A percentile compares a stretch with the other conserved stretches of the same genome.
Evolutionary conservation across 2,113 vertebrate species (phyloP).

Genomic region (Otolemur garnettii): DNA sequence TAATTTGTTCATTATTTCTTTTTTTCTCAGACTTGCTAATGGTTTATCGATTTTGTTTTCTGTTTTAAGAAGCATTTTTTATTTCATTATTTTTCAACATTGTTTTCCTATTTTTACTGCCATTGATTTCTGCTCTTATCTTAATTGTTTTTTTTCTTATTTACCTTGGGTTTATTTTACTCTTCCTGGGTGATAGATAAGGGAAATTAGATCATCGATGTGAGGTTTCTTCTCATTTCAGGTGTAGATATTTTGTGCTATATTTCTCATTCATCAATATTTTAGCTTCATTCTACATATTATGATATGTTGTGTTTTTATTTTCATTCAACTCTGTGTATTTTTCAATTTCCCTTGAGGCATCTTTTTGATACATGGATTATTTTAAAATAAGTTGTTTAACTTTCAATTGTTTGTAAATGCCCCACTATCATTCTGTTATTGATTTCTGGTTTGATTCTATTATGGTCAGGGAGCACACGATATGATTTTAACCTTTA

Average conservation of each 20-base stretch:
- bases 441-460: not conserved
- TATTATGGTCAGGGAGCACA: not conserved
- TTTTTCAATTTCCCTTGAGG: not conserved
- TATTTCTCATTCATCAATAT: not conserved
- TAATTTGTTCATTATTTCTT: not conserved
- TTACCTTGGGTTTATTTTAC: not conserved
- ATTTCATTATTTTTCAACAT: not conserved
- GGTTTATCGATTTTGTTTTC: not conserved
- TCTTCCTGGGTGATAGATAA: not conserved
- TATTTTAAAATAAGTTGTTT: not conserved
- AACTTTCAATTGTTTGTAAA: not conserved
- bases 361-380: not conserved
- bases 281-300: not conserved
- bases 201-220: not conserved
- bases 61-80: not conserved
- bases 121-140: not conserved
- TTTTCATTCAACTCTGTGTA: not conserved
- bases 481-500: not conserved
- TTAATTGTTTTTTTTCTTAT: not conserved
- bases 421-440: not conserved
- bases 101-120: not conserved
- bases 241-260: not conserved
- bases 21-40: not conserved
- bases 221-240: not conserved
- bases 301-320: not conserved